A percentile compares a stretch with the other conserved stretches of the same genome.
These are phyloP conservation scores for Drosophila tropicalis DNA, from an alignment of 1,140 invertebrate genomes.

Conservation along the genomic window DNA sequence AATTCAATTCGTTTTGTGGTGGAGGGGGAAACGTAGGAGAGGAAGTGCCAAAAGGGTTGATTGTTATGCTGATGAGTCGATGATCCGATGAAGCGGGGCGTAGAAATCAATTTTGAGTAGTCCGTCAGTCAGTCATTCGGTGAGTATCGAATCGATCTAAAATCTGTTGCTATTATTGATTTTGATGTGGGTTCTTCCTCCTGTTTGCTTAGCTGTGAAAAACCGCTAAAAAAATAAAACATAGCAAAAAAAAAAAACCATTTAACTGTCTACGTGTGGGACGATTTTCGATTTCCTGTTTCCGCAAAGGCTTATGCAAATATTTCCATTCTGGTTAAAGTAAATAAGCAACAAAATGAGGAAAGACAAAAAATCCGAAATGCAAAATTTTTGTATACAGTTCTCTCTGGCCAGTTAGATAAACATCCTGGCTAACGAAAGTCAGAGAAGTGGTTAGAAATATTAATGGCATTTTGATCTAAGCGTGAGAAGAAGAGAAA, in stretches of 20 bases:
- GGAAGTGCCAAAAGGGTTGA: conserved; percentile 48
- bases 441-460: conserved; percentile 8
- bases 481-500: conserved; percentile 44
- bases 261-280: conserved; percentile 32
- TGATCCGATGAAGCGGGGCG: conserved; percentile 29
- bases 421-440: conserved; percentile 33
- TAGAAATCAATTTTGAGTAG: conserved; percentile 51
- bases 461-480: conserved; percentile 66
- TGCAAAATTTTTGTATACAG: neutral
- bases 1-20: neutral
- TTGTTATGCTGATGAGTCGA: conserved; percentile 57
- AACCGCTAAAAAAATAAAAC: conserved; percentile 6
- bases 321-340: conserved; percentile 31
- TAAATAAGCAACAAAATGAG: neutral
- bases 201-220: conserved; percentile 54
- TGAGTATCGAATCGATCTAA: conserved; percentile 20
- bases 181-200: conserved; percentile 46
- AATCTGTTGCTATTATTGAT: conserved; percentile 50
- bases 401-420: neutral
- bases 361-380: neutral
- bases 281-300: conserved; percentile 48
- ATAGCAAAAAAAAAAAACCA: conserved; percentile 17
- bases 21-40: neutral
- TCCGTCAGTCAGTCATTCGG: neutral
- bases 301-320: conserved; percentile 56